Conservation (phyloP, 2,888 invertebrate species). For the Ochlodes sylvanus region DNA sequence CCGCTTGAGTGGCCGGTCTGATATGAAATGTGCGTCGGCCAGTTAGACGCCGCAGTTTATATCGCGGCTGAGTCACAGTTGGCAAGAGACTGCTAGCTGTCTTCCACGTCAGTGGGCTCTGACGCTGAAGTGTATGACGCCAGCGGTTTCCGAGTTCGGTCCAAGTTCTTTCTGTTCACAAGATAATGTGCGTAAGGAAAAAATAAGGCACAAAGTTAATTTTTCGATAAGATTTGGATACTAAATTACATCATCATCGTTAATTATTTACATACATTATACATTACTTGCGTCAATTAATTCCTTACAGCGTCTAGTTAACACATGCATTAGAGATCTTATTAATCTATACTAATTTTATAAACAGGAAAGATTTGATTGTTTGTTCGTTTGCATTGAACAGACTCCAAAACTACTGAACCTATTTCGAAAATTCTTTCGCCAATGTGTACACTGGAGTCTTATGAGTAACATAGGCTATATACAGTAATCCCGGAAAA, state of each 20-base stretch:
- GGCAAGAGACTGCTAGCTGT: slow-evolving; percentile 64
- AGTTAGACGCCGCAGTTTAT: slow-evolving; percentile 67
- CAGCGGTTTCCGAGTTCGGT: slow-evolving; percentile 46
- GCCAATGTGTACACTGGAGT: no score
- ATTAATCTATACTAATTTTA: no score
- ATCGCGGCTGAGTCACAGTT: slow-evolving; percentile 72
- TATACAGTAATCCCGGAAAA: no score
- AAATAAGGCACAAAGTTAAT: slow-evolving; percentile 10
- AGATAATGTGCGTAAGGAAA: slow-evolving; percentile 26
- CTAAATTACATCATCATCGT: slow-evolving; percentile 1
- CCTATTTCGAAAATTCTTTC: no score
- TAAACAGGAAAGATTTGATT: no score
- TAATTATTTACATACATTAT: background rate
- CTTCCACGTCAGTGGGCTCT: slow-evolving; percentile 65
- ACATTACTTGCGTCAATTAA: no score
- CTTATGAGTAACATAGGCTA: no score
- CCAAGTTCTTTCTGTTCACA: slow-evolving; percentile 31
- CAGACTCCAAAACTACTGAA: no score
- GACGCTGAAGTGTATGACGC: slow-evolving; percentile 70
- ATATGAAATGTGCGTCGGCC: slow-evolving; percentile 62
- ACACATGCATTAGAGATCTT: no score
- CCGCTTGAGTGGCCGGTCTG: slow-evolving; percentile 46
- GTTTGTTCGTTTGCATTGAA: no score
- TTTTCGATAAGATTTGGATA: slow-evolving; percentile 13
- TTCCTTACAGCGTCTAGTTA: no score